Conservation (phyloP, 2,888 invertebrate genomes). For the Cerastis rubricosa region DNA sequence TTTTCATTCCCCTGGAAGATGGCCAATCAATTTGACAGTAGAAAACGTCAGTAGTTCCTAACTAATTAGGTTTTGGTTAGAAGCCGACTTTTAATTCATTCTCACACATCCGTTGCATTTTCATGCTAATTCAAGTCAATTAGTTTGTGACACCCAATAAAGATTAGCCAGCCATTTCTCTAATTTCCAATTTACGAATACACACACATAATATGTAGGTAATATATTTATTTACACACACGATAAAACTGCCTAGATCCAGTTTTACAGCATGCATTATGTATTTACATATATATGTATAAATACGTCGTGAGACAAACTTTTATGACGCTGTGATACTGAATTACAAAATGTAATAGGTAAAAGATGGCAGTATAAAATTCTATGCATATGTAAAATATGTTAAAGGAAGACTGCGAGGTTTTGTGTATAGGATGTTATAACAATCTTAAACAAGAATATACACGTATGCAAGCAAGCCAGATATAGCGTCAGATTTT, state of each 20-base stretch:
- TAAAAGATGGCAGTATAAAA: constrained; percentile 41
- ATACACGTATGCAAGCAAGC: neutral
- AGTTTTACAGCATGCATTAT: constrained; percentile 58
- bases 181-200: constrained; percentile 27
- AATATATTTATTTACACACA: constrained; percentile 24
- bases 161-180: constrained; percentile 7
- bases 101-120: constrained; percentile 10
- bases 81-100: constrained; percentile 8
- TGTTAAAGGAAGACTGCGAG: constrained; percentile 16
- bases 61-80: neutral
- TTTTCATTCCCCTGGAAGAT: neutral
- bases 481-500: neutral
- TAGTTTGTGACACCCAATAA: constrained; percentile 39
- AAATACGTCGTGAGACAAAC: constrained; percentile 37
- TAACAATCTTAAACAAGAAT: neutral
- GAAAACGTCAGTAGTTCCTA: neutral
- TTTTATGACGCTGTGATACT: constrained; percentile 41
- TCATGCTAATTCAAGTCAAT: constrained; percentile 31
- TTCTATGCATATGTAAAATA: constrained; percentile 52
- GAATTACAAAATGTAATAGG: constrained; percentile 55
- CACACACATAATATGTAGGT: constrained; percentile 20
- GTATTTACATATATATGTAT: constrained; percentile 32
- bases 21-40: neutral
- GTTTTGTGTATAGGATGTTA: neutral
- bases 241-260: constrained; percentile 35